These are phyloP conservation scores for Epinotia brunnichana DNA, from an alignment of 2,888 invertebrate species.

Conservation along the genomic window DNA sequence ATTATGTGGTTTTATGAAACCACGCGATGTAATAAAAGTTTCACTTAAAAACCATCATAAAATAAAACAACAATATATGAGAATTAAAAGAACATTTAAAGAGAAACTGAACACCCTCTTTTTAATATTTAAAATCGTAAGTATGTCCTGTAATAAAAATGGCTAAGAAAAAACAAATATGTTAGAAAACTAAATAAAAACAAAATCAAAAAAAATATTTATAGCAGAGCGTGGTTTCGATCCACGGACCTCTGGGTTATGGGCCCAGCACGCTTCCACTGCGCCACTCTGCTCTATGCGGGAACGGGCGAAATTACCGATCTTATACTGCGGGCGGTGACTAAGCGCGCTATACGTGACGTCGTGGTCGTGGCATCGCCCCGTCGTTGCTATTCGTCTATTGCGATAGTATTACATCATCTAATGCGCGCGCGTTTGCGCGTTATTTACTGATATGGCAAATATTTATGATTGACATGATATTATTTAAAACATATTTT, in stretches of 20 bases:
- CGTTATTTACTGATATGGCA: conserved; percentile 14
- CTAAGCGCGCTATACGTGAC: conserved; percentile 53
- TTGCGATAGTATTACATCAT: conserved; percentile 48
- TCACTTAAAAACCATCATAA: no score
- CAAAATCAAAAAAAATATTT: conserved; percentile 50
- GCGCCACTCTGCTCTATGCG: conserved; percentile 88
- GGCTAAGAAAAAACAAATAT: neutral
- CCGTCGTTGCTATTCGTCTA: no score
- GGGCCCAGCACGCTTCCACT: conserved; percentile 92
- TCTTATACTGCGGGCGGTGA: conserved; percentile 38
- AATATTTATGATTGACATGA: no score
- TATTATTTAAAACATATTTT: no score
- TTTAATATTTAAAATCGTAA: no score
- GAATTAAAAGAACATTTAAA: no score
- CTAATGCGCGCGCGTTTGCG: conserved; percentile 3
- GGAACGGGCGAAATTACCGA: conserved; percentile 53
- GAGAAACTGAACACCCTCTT: no score
- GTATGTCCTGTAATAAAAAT: no score
- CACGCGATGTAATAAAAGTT: no score
- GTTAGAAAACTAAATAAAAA: neutral
- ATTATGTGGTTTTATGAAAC: no score
- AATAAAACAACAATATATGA: no score
- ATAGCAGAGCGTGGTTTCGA: conserved; percentile 92
- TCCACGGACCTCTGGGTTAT: conserved; percentile 95
- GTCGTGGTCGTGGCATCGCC: conserved; percentile 53